Conservation (phyloP, 2,888 invertebrate species). For the Cynaeus angustus region DNA sequence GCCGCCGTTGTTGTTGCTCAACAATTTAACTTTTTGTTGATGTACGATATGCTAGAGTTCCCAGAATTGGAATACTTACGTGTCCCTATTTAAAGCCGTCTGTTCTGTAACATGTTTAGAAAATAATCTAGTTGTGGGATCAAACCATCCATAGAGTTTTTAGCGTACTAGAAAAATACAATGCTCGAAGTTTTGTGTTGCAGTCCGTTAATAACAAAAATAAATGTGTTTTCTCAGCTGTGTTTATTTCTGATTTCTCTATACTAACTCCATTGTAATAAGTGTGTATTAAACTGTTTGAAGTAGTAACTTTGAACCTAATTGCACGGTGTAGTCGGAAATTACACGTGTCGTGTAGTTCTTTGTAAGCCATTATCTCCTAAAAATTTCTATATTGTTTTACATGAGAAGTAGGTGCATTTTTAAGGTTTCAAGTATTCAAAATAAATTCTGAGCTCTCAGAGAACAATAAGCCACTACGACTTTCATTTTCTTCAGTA, state of each 20-base stretch:
- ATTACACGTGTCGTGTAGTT: neutral
- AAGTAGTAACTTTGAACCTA: no score
- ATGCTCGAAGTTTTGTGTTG: no score
- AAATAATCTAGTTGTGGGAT: neutral
- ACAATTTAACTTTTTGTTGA: constrained; percentile 30
- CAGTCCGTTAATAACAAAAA: no score
- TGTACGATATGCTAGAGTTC: constrained; percentile 22
- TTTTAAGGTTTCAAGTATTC: neutral
- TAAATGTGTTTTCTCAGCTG: neutral
- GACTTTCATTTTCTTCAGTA: neutral
- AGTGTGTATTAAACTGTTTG: no score
- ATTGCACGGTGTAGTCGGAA: neutral
- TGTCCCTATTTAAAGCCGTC: constrained; percentile 6
- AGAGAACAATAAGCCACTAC: neutral
- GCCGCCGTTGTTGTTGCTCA: constrained; percentile 21
- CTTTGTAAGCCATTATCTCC: no score
- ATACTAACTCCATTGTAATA: no score
- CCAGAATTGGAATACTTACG: constrained; percentile 15
- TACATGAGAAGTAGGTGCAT: neutral
- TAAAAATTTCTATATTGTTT: neutral
- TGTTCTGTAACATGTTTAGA: constrained; percentile 15
- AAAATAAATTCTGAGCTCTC: neutral
- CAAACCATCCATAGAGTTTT: no score
- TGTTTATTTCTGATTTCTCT: no score
- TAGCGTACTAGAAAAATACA: no score